phyloP scores from a whole-genome alignment of 2,888 invertebrate genomes.

The Disparrhopalites patrizii region DNA sequence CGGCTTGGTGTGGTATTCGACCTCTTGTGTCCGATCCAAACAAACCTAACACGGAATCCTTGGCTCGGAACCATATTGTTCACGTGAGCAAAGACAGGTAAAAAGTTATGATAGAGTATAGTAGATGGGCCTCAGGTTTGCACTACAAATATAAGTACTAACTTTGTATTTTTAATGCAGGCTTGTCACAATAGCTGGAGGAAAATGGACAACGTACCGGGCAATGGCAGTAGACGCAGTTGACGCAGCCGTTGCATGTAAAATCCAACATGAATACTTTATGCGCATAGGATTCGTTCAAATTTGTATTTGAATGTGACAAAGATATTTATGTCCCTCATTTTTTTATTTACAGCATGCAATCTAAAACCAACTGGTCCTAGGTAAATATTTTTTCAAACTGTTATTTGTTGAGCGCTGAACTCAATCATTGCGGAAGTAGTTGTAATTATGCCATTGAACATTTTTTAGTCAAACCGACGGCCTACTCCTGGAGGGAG shows the following conservation, averaged over 20 bases:
- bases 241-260: constrained; percentile 79
- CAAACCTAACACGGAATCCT: constrained; percentile 91
- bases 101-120: too few relatives aligned
- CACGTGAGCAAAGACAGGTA: constrained; percentile 66
- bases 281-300: too few relatives aligned
- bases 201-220: constrained; percentile 99
- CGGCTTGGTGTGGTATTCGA: constrained; percentile 96
- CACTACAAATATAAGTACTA: too few relatives aligned
- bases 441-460: background rate
- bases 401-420: background rate
- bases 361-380: too few relatives aligned
- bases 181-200: constrained; percentile 96
- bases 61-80: constrained; percentile 98
- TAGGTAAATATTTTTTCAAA: constrained; percentile 1
- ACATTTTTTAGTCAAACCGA: constrained; percentile 80
- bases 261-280: too few relatives aligned
- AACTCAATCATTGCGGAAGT: too few relatives aligned
- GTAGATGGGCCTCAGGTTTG: too few relatives aligned
- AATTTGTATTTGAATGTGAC: too few relatives aligned
- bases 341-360: too few relatives aligned
- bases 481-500: constrained; percentile 91
- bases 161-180: too few relatives aligned
- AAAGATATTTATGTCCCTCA: too few relatives aligned
- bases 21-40: constrained; percentile 97
- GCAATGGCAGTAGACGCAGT: constrained; percentile 97